phyloP scores from a whole-genome alignment of 2,113 vertebrate genomes.

The Setophaga kirtlandii region DNA sequence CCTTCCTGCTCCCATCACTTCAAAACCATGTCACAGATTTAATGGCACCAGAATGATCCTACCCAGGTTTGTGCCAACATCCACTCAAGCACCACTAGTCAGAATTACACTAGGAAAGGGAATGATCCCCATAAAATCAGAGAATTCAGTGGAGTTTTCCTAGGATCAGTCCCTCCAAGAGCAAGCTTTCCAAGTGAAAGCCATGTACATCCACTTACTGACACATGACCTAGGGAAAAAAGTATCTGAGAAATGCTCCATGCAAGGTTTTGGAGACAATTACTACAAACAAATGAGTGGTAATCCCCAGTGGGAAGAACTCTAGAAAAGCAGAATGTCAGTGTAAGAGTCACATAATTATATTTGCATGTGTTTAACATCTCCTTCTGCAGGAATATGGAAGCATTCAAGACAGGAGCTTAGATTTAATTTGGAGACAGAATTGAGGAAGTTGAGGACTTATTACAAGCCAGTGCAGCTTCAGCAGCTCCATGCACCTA shows the following conservation, averaged over 20 bases:
- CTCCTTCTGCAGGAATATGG: neutral
- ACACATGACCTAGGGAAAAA: neutral
- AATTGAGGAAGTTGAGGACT: conserved; percentile 49
- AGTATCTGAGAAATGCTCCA: neutral
- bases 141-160: neutral
- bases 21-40: neutral
- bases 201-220: neutral
- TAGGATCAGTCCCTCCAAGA: neutral
- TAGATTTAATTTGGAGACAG: conserved; percentile 40
- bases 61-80: neutral
- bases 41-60: neutral
- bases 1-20: neutral
- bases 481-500: conserved; percentile 28
- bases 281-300: neutral
- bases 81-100: neutral
- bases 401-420: conserved; percentile 1
- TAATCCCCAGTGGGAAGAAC: neutral
- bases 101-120: neutral
- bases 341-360: neutral
- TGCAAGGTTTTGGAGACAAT: neutral
- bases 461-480: conserved; percentile 28
- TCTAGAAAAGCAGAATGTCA: neutral
- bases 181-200: neutral
- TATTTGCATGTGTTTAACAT: neutral
- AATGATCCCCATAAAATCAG: neutral